Conservation (phyloP, 2,113 vertebrate species). For the Tachysurus vachellii region DNA sequence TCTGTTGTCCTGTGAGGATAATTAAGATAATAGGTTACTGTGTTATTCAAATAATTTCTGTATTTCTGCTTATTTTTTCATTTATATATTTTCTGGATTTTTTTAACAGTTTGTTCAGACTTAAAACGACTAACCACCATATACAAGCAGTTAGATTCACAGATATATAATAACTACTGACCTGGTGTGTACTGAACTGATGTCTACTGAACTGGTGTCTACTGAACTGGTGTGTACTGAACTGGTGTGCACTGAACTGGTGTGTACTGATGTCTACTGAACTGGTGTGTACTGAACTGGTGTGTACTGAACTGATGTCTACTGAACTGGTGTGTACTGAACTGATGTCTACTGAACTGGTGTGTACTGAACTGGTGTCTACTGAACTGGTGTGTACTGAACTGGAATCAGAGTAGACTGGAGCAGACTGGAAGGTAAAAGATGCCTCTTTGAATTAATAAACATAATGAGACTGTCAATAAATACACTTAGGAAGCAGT, state of each 20-base stretch:
- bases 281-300: background rate
- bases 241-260: background rate
- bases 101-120: background rate
- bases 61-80: background rate
- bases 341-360: background rate
- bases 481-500: background rate
- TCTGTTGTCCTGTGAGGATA: no score
- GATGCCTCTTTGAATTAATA: background rate
- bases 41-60: background rate
- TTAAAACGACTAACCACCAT: slow-evolving; percentile 28
- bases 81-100: background rate
- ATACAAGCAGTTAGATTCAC: background rate
- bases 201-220: no score
- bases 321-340: background rate
- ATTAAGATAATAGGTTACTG: no score
- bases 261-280: background rate
- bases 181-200: background rate
- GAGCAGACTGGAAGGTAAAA: background rate
- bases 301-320: no score
- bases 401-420: no score
- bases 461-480: background rate
- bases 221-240: background rate
- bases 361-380: background rate
- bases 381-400: background rate
- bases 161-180: background rate